phyloP scores from a whole-genome alignment of 2,113 vertebrate species.

The Pipra filicauda region DNA sequence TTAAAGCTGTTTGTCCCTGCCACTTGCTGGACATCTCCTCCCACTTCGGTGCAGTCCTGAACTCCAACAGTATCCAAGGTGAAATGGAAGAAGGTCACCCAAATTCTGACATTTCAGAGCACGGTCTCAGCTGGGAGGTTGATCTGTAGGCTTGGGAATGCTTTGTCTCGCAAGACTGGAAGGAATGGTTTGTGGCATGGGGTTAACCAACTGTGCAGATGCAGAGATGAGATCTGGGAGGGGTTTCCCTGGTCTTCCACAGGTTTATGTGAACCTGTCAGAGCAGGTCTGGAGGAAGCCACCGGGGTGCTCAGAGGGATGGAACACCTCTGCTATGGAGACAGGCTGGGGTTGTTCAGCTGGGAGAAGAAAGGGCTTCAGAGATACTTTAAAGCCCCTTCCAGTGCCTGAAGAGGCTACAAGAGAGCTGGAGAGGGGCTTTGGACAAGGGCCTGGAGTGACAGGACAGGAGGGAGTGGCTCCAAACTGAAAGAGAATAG shows the following conservation, averaged over 20 bases:
- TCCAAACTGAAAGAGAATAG: not conserved
- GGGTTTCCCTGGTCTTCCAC: not conserved
- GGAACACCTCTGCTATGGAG: not conserved
- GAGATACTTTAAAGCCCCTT: not conserved
- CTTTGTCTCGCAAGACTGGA: not conserved
- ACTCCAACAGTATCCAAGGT: not conserved
- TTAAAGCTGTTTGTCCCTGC: not conserved
- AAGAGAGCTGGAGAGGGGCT: not conserved
- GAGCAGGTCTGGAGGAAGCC: not conserved
- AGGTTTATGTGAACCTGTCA: not conserved
- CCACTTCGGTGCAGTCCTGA: rapidly evolving
- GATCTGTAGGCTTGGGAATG: not conserved
- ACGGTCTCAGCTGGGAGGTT: rapidly evolving
- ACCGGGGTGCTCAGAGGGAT: not conserved
- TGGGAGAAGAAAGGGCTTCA: not conserved
- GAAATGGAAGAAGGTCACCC: not conserved
- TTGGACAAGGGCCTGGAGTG: not conserved
- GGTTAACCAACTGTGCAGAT: not conserved
- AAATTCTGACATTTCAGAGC: not conserved
- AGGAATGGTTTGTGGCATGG: not conserved
- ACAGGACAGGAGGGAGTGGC: not conserved
- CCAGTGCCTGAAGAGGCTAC: not conserved
- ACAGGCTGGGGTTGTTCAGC: not conserved
- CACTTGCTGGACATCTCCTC: not conserved
- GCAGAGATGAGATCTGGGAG: not conserved